phyloP scores from a whole-genome alignment of 2,888 invertebrate genomes.

The Troides oblongomaculatus region DNA sequence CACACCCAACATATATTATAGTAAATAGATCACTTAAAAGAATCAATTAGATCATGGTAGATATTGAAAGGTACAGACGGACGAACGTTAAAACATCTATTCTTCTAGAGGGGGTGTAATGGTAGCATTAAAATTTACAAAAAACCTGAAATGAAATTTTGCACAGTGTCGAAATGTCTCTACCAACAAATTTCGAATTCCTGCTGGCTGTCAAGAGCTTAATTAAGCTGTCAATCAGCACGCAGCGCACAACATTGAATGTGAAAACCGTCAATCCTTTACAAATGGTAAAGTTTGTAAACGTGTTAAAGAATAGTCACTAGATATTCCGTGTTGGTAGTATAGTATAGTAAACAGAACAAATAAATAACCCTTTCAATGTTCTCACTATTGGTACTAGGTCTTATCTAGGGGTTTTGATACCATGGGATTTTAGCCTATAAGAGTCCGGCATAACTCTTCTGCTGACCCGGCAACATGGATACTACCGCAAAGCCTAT shows the following conservation, averaged over 20 bases:
- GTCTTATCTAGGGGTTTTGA: no score
- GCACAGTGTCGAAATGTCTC: not conserved
- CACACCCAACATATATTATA: no score
- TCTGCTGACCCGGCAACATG: no score
- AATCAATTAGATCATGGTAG: not conserved
- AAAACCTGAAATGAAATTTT: not conserved
- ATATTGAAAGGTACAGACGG: not conserved
- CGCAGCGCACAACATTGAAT: constrained; percentile 4
- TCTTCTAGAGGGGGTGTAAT: not conserved
- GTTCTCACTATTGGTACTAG: no score
- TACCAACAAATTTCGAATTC: constrained; percentile 15
- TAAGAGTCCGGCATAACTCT: no score
- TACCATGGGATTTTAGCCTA: no score
- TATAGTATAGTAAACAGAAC: no score
- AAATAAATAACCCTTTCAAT: no score
- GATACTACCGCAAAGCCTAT: no score
- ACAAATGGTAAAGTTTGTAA: not conserved
- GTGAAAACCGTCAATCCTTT: not conserved
- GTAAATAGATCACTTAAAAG: not conserved
- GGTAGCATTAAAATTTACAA: not conserved
- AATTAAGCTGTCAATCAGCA: constrained; percentile 24
- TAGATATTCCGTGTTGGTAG: no score
- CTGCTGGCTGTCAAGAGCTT: constrained; percentile 18
- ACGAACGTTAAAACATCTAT: not conserved
- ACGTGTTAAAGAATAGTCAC: not conserved